Evolutionary conservation across 2,113 vertebrate species (phyloP), one percentile per base, ranked within the genome.

Genomic region (Proteles cristata): DNA sequence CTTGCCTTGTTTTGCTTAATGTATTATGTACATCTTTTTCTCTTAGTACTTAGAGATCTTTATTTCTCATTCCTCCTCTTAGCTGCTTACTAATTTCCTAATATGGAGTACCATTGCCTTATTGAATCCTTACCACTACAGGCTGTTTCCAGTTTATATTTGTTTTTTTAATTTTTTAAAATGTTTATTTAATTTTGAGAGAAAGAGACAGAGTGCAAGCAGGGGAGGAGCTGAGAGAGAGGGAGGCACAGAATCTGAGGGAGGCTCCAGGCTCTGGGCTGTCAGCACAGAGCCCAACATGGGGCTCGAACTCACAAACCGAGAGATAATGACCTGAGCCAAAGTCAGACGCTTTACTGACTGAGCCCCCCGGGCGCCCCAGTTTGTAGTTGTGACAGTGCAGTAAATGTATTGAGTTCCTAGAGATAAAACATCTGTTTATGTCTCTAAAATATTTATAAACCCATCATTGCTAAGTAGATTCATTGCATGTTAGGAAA

Each of bases 321-420:
- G 7, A 21, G 58, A 23, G 58, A 61, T 61, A 21, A 25, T 61
- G 58, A 61, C 58, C 58, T 61, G 58, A 61, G 58, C 9, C 58
- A 2, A 61, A 61, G 58, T 61, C 58, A 2, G 58, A 61, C 21
- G 58, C 21, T 61, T 61, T 23, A 61, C 19, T 2, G 21, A 61
- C 58, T 21, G 55, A 61, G 58, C 21, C 58, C 23, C 21, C 58
- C 58, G 23, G 58, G 58, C 21, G 21, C 58, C 58, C 35, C 35
- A 82, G 76, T 81, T 96, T 94, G 16, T 89, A 87, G 26, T 89
- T 63, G 90, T 94, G 84, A 69, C 31, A 96, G 11, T 94, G 15
- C 43, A 87, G 12, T 94, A 94, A 71, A 95, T 93, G 55, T 81
- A 1, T 93, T 90, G 55, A 77, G 85, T 94, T 97, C 39, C 82